Conservation (phyloP, 2,888 invertebrate species). For the Endotricha flammealis region DNA sequence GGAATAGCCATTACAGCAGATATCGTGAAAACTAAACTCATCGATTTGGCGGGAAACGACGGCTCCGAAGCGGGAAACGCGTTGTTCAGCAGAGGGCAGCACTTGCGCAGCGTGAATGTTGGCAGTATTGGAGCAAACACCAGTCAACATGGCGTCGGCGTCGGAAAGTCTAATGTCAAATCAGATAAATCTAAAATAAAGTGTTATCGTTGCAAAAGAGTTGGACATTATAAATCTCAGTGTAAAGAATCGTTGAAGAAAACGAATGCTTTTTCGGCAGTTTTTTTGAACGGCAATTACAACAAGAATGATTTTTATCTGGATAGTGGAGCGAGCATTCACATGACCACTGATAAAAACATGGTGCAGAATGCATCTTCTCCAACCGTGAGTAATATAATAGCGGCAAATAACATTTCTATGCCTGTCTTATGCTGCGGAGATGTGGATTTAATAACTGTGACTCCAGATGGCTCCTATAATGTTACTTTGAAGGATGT, state of each 20-base stretch:
- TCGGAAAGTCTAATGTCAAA: not conserved
- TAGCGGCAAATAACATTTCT: constrained; percentile 16
- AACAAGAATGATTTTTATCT: constrained; percentile 18
- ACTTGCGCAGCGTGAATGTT: not conserved
- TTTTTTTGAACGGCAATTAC: constrained; percentile 16
- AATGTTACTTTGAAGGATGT: constrained; percentile 18
- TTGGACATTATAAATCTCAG: constrained; percentile 15
- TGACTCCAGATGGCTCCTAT: constrained; percentile 8
- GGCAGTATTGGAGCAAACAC: not conserved
- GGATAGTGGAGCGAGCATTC: constrained; percentile 16
- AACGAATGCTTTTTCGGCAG: constrained; percentile 15
- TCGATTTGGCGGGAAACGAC: not conserved
- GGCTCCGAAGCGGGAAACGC: not conserved
- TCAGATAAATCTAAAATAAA: not conserved
- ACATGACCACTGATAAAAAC: constrained; percentile 14
- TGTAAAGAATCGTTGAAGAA: constrained; percentile 2
- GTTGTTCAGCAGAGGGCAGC: not conserved
- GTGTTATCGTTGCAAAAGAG: constrained; percentile 16
- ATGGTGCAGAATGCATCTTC: constrained; percentile 3
- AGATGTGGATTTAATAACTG: constrained; percentile 16
- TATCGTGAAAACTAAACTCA: constrained; percentile 5
- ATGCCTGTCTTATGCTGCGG: constrained; percentile 5
- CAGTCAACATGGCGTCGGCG: not conserved
- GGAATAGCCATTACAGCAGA: constrained; percentile 6
- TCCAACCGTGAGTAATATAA: constrained; percentile 9